A percentile compares a stretch with the other conserved stretches of the same genome.
Evolutionary conservation across 2,113 vertebrate genomes (phyloP).

Genomic region (Vombatus ursinus): DNA sequence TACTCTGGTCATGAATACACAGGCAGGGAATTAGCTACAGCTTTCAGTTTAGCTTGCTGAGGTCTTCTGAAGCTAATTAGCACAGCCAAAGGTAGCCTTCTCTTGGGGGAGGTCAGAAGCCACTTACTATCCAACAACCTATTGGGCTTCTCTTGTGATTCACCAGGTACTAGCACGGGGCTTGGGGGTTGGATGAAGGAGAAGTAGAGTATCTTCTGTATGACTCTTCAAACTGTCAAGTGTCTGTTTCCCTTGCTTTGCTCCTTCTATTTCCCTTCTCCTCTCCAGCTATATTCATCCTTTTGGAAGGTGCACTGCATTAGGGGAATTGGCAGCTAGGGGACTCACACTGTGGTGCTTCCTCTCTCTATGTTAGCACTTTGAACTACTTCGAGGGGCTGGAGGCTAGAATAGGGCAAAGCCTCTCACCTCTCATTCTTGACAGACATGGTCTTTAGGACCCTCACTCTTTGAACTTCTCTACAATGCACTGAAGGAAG

Average conservation of each 20-base stretch:
- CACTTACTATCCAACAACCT: neutral
- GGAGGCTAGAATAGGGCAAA: neutral
- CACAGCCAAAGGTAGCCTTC: neutral
- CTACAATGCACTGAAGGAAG: neutral
- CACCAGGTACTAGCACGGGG: neutral
- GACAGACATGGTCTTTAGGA: neutral
- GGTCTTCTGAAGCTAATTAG: constrained; percentile 19
- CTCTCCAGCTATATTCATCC: neutral
- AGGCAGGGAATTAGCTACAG: neutral
- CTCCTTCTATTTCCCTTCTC: neutral
- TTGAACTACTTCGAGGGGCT: neutral
- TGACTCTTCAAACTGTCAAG: neutral
- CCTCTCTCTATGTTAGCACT: neutral
- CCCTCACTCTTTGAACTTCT: neutral
- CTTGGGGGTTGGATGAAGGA: neutral
- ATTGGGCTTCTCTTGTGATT: neutral
- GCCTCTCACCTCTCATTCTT: neutral
- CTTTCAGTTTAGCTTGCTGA: neutral
- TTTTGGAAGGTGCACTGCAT: neutral
- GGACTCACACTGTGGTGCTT: neutral
- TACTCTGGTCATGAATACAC: constrained; percentile 4
- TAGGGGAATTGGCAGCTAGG: neutral
- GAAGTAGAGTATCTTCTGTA: neutral
- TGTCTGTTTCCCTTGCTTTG: neutral
- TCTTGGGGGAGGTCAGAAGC: neutral